A percentile compares a stretch with the other conserved stretches of the same genome.
phyloP scores from a whole-genome alignment of 1,140 invertebrate genomes.

The Trichonephila clavipes region DNA sequence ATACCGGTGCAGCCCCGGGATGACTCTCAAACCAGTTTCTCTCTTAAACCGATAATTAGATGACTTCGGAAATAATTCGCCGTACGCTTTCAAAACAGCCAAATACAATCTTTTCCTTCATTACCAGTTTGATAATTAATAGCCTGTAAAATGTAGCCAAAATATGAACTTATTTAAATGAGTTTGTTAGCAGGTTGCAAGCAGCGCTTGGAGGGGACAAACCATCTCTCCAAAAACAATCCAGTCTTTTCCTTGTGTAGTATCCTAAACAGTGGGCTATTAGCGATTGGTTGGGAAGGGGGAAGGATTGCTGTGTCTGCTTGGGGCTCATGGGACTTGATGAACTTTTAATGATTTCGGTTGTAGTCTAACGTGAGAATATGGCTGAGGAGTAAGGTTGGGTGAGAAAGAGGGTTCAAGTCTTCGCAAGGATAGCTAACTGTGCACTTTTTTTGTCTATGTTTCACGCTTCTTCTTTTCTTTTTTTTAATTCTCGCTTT shows the following conservation, averaged over 20 bases:
- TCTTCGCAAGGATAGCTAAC: slow-evolving; percentile 24
- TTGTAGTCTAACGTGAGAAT: slow-evolving; percentile 34
- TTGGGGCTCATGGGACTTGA: background rate
- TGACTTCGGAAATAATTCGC: background rate
- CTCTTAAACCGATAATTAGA: slow-evolving; percentile 18
- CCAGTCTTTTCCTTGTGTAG: background rate
- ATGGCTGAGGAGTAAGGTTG: background rate
- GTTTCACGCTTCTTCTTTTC: background rate
- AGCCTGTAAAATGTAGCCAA: slow-evolving; percentile 17
- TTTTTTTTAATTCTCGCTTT: slow-evolving; percentile 7
- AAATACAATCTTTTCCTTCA: background rate
- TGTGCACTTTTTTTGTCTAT: slow-evolving; percentile 12
- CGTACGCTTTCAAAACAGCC: background rate
- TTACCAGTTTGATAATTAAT: slow-evolving; percentile 28
- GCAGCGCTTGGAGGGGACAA: background rate
- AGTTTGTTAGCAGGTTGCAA: background rate
- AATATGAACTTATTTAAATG: slow-evolving; percentile 35
- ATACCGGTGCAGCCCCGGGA: background rate
- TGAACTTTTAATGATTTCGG: slow-evolving; percentile 64
- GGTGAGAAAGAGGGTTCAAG: slow-evolving; percentile 5
- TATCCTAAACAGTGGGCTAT: background rate
- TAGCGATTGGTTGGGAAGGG: background rate
- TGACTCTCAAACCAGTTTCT: slow-evolving; percentile 5
- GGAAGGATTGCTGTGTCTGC: slow-evolving; percentile 8
- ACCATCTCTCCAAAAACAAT: slow-evolving; percentile 8